Conservation (phyloP, 2,797 vertebrate species). For the Valencia hispanica region DNA sequence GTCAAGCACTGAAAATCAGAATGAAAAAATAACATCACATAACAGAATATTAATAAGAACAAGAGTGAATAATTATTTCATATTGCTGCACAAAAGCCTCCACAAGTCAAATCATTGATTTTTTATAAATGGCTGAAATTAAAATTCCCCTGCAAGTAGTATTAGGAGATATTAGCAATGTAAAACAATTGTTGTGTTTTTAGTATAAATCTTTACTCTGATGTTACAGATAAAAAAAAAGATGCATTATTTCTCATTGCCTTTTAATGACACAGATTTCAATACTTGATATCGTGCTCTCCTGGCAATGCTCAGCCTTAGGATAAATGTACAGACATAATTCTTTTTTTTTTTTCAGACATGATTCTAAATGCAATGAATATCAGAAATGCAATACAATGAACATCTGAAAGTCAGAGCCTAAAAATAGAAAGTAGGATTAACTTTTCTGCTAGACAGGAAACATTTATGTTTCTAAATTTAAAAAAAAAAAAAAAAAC, state of each 20-base stretch:
- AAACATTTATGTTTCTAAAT: background rate
- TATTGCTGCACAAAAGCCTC: conserved; percentile 4
- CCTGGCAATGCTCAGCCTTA: background rate
- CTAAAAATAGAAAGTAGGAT: background rate
- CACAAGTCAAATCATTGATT: conserved; percentile 9
- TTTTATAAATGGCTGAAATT: background rate
- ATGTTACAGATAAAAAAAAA: too few relatives aligned
- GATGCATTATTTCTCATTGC: too few relatives aligned
- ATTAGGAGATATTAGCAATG: background rate
- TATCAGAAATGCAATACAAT: too few relatives aligned
- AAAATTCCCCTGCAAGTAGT: background rate
- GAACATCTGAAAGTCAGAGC: background rate
- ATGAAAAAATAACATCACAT: background rate
- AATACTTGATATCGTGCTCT: background rate
- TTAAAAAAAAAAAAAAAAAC: background rate
- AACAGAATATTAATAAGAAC: background rate
- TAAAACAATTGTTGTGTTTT: too few relatives aligned
- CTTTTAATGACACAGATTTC: background rate
- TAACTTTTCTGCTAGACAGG: background rate
- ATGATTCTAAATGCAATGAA: too few relatives aligned
- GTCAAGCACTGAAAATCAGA: background rate
- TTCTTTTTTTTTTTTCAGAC: too few relatives aligned
- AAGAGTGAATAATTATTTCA: background rate
- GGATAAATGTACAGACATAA: background rate
- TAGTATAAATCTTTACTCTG: too few relatives aligned